phyloP scores from a whole-genome alignment of 2,113 vertebrate genomes.

The Accipiter virgatus region DNA sequence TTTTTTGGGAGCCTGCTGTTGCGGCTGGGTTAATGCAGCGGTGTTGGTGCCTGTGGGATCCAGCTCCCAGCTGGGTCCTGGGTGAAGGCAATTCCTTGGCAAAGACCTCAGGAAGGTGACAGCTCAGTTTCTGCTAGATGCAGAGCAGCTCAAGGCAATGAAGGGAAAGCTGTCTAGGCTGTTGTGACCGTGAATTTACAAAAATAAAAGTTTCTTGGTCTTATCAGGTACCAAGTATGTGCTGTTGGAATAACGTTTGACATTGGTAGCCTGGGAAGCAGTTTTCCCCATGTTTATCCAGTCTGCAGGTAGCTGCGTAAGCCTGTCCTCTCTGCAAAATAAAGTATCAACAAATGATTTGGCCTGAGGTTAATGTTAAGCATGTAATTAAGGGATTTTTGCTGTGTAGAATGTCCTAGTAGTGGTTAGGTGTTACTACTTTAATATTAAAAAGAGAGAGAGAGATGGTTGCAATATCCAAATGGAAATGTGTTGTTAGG shows the following conservation, averaged over 20 bases:
- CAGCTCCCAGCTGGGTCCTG: neutral
- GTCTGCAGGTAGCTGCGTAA: neutral
- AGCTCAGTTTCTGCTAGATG: neutral
- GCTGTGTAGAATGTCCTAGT: neutral
- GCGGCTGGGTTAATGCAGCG: neutral
- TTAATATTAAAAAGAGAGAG: neutral
- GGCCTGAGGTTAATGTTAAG: neutral
- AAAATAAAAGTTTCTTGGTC: neutral
- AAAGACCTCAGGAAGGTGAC: neutral
- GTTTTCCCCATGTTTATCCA: neutral
- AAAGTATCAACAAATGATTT: neutral
- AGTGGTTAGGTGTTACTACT: neutral
- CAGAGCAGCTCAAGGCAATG: rapidly evolving
- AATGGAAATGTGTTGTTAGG: neutral
- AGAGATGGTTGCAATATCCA: neutral
- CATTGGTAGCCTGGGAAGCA: neutral
- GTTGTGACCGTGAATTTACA: neutral
- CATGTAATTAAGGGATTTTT: neutral
- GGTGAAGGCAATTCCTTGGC: neutral
- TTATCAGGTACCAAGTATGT: neutral
- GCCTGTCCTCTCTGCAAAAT: neutral
- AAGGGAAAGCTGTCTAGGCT: neutral
- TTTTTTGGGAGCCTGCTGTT: neutral
- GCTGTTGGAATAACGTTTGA: neutral
- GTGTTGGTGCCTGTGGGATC: neutral